A percentile compares a stretch with the other conserved stretches of the same genome.
Conservation (phyloP, 2,797 vertebrate species). For the Diglossa cyanea region DNA sequence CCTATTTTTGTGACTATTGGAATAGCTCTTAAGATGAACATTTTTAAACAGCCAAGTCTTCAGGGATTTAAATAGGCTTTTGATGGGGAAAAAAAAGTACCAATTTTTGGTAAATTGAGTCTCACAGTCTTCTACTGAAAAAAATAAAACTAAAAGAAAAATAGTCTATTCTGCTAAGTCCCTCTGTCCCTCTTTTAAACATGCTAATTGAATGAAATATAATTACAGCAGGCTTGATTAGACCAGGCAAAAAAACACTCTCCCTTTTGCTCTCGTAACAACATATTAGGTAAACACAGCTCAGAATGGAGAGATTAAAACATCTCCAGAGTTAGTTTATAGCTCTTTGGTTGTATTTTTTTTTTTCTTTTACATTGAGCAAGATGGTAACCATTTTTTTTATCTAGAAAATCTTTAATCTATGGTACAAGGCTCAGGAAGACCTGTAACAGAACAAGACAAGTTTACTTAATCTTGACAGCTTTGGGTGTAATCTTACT, state of each 20-base stretch:
- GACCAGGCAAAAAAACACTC: not conserved
- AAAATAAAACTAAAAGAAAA: not conserved
- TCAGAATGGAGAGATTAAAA: slow-evolving; percentile 57
- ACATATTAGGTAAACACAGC: slow-evolving; percentile 62
- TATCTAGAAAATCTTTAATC: slow-evolving; percentile 81
- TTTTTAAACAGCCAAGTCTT: slow-evolving; percentile 39
- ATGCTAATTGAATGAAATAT: slow-evolving; percentile 26
- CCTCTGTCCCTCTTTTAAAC: slow-evolving; percentile 14
- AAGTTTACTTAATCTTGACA: slow-evolving; percentile 89
- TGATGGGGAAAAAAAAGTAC: not conserved
- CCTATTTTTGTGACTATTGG: slow-evolving; percentile 26
- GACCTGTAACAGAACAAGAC: slow-evolving; percentile 84
- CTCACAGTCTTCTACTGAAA: slow-evolving; percentile 25
- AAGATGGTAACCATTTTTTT: slow-evolving; percentile 79
- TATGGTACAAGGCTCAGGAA: slow-evolving; percentile 81
- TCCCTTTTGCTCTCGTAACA: slow-evolving; percentile 31
- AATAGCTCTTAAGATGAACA: not conserved
- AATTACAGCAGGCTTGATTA: slow-evolving; percentile 47
- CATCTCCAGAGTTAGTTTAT: slow-evolving; percentile 67
- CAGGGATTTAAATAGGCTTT: slow-evolving; percentile 12
- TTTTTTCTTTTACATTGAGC: slow-evolving; percentile 63
- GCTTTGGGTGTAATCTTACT: slow-evolving; percentile 85
- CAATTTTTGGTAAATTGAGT: slow-evolving; percentile 32
- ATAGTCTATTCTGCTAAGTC: not conserved
- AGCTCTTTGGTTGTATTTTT: slow-evolving; percentile 49